These are phyloP conservation scores for Hippocampus guttulatus DNA, from an alignment of 2,113 vertebrate genomes.

Conservation along the genomic window DNA sequence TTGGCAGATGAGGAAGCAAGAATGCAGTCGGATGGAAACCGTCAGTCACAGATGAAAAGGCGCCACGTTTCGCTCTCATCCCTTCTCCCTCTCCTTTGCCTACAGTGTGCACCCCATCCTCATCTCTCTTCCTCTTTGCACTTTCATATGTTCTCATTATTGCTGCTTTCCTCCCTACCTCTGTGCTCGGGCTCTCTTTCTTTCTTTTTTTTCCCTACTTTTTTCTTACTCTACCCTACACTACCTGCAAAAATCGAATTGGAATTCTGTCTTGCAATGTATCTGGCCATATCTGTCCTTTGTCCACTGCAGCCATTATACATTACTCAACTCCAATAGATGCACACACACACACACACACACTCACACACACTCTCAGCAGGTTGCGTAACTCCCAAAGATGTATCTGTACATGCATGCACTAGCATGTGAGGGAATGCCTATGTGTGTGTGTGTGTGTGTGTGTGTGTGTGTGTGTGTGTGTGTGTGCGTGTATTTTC, in stretches of 20 bases:
- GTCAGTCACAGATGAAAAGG: conserved; percentile 70
- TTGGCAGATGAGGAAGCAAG: conserved; percentile 55
- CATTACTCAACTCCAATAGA: conserved; percentile 23
- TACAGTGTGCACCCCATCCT: conserved; percentile 19
- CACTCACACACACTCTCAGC: conserved; percentile 49
- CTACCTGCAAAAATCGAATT: conserved; percentile 56
- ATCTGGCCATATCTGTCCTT: conserved; percentile 45
- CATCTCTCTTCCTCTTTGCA: conserved; percentile 42
- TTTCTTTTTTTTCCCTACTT: conserved; percentile 23
- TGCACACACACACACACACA: conserved; percentile 4
- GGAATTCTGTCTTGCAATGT: conserved; percentile 55
- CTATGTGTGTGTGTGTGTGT: conserved; percentile 21
- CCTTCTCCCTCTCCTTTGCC: conserved; percentile 32
- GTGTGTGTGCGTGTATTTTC: conserved; percentile 5
- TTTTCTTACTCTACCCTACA: conserved; percentile 48
- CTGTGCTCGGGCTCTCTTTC: conserved; percentile 48
- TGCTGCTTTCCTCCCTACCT: conserved; percentile 50
- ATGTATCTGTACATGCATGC: conserved; percentile 57
- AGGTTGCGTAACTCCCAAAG: conserved; percentile 60
- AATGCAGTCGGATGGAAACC: conserved; percentile 62
- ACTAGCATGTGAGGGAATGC: conserved; percentile 19
- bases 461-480: too few species aligned
- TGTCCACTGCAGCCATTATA: conserved; percentile 30
- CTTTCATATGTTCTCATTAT: conserved; percentile 63
- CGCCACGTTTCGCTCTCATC: conserved; percentile 40